Evolutionary conservation across 2,113 vertebrate species (phyloP).

Genomic region (Leiothrix lutea): DNA sequence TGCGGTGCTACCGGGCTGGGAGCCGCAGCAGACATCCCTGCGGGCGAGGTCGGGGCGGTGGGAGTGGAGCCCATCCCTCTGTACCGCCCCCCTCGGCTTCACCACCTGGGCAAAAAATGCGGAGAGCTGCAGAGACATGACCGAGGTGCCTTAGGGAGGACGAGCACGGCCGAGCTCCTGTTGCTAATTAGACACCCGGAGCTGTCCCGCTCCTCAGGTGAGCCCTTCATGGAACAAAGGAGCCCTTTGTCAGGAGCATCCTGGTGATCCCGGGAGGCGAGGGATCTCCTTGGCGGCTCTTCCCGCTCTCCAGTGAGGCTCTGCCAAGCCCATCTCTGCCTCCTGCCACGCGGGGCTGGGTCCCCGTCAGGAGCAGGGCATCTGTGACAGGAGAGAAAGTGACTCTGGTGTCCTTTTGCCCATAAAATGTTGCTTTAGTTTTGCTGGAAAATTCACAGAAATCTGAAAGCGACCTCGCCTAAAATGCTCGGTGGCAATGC

Average conservation of each 20-base stretch:
- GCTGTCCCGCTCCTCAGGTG: neutral
- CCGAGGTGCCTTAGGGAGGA: neutral
- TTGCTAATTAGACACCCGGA: neutral
- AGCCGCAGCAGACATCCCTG: neutral
- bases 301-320: rapidly evolving
- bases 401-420: neutral
- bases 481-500: rapidly evolving
- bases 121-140: constrained; percentile 28
- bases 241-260: neutral
- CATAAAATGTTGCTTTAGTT: neutral
- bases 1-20: neutral
- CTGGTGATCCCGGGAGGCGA: neutral
- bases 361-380: rapidly evolving
- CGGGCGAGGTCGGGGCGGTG: neutral
- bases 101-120: constrained; percentile 18
- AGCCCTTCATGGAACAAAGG: neutral
- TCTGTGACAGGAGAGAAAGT: neutral
- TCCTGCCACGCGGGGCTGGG: neutral
- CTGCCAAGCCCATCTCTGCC: neutral
- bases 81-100: neutral
- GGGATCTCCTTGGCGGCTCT: neutral
- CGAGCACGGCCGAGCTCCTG: neutral
- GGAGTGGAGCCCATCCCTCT: neutral
- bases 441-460: neutral
- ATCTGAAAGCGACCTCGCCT: neutral